Evolutionary conservation across 1,140 invertebrate species (phyloP).

Genomic region (Pectinophora gossypiella): DNA sequence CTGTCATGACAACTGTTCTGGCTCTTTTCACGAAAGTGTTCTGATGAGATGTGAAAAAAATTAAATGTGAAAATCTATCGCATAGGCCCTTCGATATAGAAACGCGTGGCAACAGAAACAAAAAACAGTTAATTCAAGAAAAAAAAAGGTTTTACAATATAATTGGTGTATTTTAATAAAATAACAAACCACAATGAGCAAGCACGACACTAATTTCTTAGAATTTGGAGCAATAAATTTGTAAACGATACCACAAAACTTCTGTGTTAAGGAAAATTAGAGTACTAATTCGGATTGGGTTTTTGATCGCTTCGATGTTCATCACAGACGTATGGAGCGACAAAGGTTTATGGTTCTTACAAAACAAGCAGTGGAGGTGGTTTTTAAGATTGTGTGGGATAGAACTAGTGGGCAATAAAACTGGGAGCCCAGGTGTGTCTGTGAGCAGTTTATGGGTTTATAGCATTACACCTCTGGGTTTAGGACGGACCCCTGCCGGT

Average conservation of each 20-base stretch:
- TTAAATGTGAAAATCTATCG: too few relatives aligned
- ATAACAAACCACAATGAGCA: slow-evolving; percentile 52
- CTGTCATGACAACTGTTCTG: too few relatives aligned
- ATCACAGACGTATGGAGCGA: too few relatives aligned
- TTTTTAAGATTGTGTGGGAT: neutral
- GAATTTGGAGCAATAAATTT: slow-evolving; percentile 63
- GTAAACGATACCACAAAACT: slow-evolving; percentile 70
- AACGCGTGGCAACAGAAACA: too few relatives aligned
- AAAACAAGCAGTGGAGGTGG: neutral
- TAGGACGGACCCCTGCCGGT: slow-evolving; percentile 47
- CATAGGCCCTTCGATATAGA: too few relatives aligned
- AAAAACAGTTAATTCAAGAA: slow-evolving; percentile 7
- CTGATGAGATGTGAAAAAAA: too few relatives aligned
- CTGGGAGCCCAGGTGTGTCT: neutral
- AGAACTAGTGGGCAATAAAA: neutral
- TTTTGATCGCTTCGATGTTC: too few relatives aligned
- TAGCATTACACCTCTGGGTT: slow-evolving; percentile 54
- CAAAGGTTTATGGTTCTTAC: neutral
- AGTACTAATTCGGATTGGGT: too few relatives aligned
- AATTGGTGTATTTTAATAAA: slow-evolving; percentile 56
- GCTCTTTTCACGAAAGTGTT: too few relatives aligned
- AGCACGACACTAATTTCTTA: slow-evolving; percentile 49
- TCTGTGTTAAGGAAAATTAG: slow-evolving; percentile 47
- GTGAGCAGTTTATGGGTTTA: slow-evolving; percentile 62
- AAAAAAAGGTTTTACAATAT: slow-evolving; percentile 37